Conservation (phyloP, 92 coral and sea anemone species). For the Palythoa grandis region DNA sequence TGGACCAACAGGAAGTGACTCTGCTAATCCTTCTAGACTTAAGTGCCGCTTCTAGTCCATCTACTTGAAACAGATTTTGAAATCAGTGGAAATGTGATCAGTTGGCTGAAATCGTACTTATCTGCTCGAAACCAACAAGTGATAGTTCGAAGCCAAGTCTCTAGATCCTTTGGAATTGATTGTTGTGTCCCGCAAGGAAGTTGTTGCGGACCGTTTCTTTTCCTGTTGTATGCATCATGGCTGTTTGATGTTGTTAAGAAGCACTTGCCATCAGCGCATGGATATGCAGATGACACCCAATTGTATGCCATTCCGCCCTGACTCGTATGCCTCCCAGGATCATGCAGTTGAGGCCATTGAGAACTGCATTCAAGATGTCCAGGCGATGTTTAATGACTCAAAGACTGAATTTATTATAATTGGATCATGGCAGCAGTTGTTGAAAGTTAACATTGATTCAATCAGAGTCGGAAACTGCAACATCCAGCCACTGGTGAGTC, state of each 20-base stretch:
- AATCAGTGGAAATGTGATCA: neutral
- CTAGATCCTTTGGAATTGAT: neutral
- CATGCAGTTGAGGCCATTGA: conserved; percentile 24
- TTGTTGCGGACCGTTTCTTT: neutral
- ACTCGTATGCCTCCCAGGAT: conserved; percentile 31
- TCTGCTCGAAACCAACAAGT: neutral
- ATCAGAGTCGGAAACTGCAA: conserved; percentile 37
- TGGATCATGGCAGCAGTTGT: conserved; percentile 51
- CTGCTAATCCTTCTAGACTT: conserved; percentile 40
- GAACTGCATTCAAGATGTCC: conserved; percentile 32
- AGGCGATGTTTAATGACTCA: conserved; percentile 39
- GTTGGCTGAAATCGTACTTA: neutral
- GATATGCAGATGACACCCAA: neutral
- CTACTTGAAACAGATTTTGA: neutral
- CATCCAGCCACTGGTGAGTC: conserved; percentile 18
- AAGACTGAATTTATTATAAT: no score
- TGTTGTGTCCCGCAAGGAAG: neutral
- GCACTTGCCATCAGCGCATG: neutral
- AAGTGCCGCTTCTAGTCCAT: conserved; percentile 40
- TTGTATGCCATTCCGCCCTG: conserved; percentile 31
- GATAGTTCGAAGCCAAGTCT: no score
- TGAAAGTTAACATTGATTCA: conserved; percentile 35
- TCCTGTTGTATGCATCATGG: neutral
- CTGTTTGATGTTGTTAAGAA: neutral
- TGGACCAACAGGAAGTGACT: conserved; percentile 59